Evolutionary conservation across 2,113 vertebrate species (phyloP), one percentile per base, ranked within the genome.

Genomic region (Plecotus auritus): DNA sequence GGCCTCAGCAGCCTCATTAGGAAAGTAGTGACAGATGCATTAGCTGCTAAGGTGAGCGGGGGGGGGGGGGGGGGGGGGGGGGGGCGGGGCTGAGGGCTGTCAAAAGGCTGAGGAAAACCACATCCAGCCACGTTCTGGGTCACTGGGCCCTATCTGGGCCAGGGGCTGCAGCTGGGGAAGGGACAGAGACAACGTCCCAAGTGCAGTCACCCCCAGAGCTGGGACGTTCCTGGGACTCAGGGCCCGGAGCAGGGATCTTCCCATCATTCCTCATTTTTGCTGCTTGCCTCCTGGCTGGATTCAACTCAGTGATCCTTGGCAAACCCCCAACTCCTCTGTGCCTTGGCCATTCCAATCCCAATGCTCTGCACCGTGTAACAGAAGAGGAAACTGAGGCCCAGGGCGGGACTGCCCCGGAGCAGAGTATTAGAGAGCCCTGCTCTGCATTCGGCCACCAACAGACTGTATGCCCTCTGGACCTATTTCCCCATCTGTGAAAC

Each of bases 11-110:
- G 93, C 96, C 98, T 98, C 96, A 95, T 97, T 97, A 98, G 96
- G 93, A 97, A 97, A 98, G 97, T 95, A 97, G 97, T 96, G 97
- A 98, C 96, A 98, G 97, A 97, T 86, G 76, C 95, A 97, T 91
- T 94, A 96, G 93, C 90, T 97, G 97, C 96, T 93, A 96, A 96
- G 96, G 93, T 85, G 45, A 72, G 3, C 47, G n/a, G 61, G 11
- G 20, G 12, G n/a, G n/a, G n/a, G n/a, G n/a, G n/a, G n/a, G n/a
- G n/a, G n/a, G n/a, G n/a, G n/a, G n/a, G n/a, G n/a, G n/a, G n/a
- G n/a, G n/a, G n/a, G n/a, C n/a, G n/a, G n/a, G 17, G 54, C 67
- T 5, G 20, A 61, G 37, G 83, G 94, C 89, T 94, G 93, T 90
- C 54, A 69, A 56, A 66, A 95, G 93, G 87, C 93, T 35, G 69